Percentiles rank a stretch among this genome's conserved stretches.
These are phyloP conservation scores for Standfussiana lucernea DNA, from an alignment of 2,888 invertebrate genomes.

Conservation along the genomic window DNA sequence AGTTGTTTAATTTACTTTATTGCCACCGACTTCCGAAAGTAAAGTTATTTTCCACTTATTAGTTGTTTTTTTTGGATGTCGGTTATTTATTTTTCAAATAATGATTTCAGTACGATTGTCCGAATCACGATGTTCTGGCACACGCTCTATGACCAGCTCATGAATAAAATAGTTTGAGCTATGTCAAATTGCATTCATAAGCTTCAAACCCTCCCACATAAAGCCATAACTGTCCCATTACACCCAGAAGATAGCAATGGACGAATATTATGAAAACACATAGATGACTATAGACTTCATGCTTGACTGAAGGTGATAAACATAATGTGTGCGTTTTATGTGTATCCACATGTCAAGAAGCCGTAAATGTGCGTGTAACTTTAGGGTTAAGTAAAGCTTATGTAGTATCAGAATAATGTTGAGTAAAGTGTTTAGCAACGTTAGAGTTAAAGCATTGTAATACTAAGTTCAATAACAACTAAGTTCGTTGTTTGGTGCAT, in stretches of 20 bases:
- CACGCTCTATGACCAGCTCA: no score
- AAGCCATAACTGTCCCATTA: background rate
- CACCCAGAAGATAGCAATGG: background rate
- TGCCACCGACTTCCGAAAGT: no score
- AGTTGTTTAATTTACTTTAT: no score
- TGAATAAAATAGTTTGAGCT: constrained; percentile 28
- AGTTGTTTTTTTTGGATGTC: no score
- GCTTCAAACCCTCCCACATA: constrained; percentile 10
- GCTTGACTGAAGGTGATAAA: constrained; percentile 19
- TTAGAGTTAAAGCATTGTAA: background rate
- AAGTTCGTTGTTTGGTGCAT: no score
- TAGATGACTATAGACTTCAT: constrained; percentile 12
- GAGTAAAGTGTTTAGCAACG: constrained; percentile 18
- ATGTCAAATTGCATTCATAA: background rate
- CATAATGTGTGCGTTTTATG: constrained; percentile 49
- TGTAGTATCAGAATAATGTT: constrained; percentile 27
- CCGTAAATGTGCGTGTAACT: constrained; percentile 37
- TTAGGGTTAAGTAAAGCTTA: constrained; percentile 38
- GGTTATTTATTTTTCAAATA: no score
- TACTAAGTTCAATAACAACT: no score
- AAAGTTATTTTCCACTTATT: no score
- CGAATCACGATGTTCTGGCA: no score
- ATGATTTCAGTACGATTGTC: no score
- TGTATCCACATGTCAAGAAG: constrained; percentile 33
- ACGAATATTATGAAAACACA: constrained; percentile 35